Base-by-base conservation (phyloP, 2,113 vertebrate genomes). In the Guaruba guarouba region DNA sequence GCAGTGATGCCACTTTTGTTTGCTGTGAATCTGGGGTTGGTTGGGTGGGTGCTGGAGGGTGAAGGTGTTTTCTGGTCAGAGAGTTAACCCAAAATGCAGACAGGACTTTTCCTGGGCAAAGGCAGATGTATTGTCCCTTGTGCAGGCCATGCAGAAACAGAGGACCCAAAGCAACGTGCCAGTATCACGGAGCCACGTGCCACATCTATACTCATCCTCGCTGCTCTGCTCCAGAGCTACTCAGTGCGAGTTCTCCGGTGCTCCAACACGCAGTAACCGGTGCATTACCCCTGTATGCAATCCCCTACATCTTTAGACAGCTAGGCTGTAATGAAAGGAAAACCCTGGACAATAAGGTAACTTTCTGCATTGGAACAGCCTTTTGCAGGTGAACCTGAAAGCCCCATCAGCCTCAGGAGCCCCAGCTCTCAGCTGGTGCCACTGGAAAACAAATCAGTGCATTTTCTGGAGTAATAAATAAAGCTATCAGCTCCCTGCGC, bases 171-270 rank as follows among this genome's bases (percentile, higher is more conserved):
- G 68, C 7, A 23, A 9, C 1, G 14, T 2, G 3, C 1, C 59
- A 17, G 29, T 1, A 3, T 14, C 39, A 23, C 29, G 9, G 41
- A 3, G 31, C 19, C 9, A 4, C 1, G 9, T 54, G 17, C 15
- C 6, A 6, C 12, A 24, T 12, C 52, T 44, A 7, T 19, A 3
- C 70, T 59, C 49, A 35, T 2, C 18, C 52, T 41, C 13, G 9
- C 31, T 5, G 4, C n/a, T 15, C 17, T 51, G 61, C 64, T 20
- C 2, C 67, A 35, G 51, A 44, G 48, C 70, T 13, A 4, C 35
- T 6, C 48, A 1, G 13, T 4, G 28, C 28, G 3, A 57, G 6
- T 16, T 9, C 70, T 13, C 11, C 41, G 17, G 71, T 0, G 27
- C 67, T 49, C 61, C 62, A 17, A 1, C 0, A 29, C 2, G 1